Conservation (phyloP, 2,888 invertebrate genomes). For the Cyclophora punctaria region DNA sequence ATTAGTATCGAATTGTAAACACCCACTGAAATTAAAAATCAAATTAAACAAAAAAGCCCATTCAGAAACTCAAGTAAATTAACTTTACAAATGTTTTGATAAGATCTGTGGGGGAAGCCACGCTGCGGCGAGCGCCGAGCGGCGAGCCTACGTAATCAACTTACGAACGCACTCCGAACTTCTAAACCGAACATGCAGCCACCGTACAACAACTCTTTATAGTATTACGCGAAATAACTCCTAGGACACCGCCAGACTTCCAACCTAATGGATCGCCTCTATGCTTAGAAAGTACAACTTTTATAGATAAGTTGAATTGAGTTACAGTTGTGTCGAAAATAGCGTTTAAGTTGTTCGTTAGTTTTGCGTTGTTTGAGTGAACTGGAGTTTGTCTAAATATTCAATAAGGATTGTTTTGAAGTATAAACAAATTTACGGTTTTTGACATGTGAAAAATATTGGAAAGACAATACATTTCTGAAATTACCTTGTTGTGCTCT, state of each 20-base stretch:
- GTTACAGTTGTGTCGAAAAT: constrained; percentile 58
- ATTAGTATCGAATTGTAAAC: constrained; percentile 19
- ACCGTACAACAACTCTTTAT: constrained; percentile 57
- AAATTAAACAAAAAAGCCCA: constrained; percentile 23
- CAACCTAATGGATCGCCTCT: constrained; percentile 64
- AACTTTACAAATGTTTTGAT: constrained; percentile 41
- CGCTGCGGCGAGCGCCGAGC: constrained; percentile 35
- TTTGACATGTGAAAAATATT: too few species aligned
- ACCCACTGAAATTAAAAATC: constrained; percentile 32
- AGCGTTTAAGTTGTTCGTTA: constrained; percentile 44
- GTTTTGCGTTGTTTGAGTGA: constrained; percentile 30
- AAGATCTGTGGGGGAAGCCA: constrained; percentile 37
- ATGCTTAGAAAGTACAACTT: constrained; percentile 63
- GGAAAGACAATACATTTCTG: too few species aligned
- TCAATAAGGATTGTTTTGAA: too few species aligned
- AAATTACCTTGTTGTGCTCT: too few species aligned
- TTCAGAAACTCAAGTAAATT: constrained; percentile 35
- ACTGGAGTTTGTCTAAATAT: too few species aligned
- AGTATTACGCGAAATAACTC: constrained; percentile 64
- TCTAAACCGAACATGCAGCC: constrained; percentile 45
- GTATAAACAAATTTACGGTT: too few species aligned
- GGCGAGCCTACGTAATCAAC: constrained; percentile 51
- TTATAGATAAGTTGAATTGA: constrained; percentile 63
- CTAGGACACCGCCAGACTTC: constrained; percentile 59
- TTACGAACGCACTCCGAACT: constrained; percentile 56